phyloP scores from a whole-genome alignment of 1,140 invertebrate genomes.

The Drosophila serrata region DNA sequence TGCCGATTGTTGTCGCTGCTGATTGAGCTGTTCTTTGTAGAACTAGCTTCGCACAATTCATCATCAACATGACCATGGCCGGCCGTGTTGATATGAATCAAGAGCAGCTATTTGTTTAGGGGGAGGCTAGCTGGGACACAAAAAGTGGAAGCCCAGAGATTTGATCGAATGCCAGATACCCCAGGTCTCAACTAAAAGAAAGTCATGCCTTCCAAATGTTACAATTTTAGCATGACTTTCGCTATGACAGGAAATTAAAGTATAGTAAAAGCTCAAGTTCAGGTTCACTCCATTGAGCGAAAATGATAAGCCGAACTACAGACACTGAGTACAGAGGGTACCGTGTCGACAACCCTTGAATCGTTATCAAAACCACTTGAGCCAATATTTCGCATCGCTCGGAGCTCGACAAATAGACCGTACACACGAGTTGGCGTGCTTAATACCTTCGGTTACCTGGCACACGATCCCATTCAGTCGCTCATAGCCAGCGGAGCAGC shows the following conservation, averaged over 20 bases:
- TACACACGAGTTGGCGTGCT: slow-evolving; percentile 11
- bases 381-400: slow-evolving; percentile 47
- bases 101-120: slow-evolving; percentile 40
- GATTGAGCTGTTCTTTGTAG: slow-evolving; percentile 56
- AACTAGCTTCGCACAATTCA: slow-evolving; percentile 38
- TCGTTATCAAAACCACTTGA: slow-evolving; percentile 61
- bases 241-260: background rate
- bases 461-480: slow-evolving; percentile 38
- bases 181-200: background rate
- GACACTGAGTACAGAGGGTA: slow-evolving; percentile 15
- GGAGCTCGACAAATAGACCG: slow-evolving; percentile 21
- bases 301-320: slow-evolving; percentile 7
- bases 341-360: background rate
- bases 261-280: too few species aligned
- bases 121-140: background rate
- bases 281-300: background rate
- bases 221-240: background rate
- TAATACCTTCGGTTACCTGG: slow-evolving; percentile 26
- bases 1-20: slow-evolving; percentile 45
- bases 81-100: slow-evolving; percentile 42
- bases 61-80: slow-evolving; percentile 30
- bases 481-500: slow-evolving; percentile 2
- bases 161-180: background rate
- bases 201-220: background rate
- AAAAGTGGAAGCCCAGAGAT: background rate